Base-by-base conservation (phyloP, 2,888 invertebrate species). In the Ormyrus labotus region DNA sequence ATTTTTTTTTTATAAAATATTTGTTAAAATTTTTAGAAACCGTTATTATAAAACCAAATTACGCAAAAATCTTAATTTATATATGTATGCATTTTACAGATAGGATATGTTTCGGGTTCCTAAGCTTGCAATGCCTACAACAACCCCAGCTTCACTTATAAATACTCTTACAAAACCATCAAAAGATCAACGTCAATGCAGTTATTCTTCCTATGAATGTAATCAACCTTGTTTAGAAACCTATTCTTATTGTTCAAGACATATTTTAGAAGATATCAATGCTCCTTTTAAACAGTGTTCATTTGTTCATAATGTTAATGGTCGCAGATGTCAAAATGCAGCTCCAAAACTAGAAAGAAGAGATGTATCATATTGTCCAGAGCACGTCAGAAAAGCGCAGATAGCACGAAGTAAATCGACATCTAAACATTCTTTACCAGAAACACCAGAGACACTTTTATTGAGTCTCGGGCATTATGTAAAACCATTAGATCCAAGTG, bases 251-350 rank as follows among this genome's bases (percentile, higher is more conserved):
- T 98, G 98, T 88, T 92, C 94, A 5, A 93, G 95, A 5, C 98
- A 98, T 86, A 96, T 98, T 83, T 91, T 98, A 70, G 94, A 95
- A 85, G 98, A 98, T 89, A 93, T 95, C 6, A 93, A 92, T 10
- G 96, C 98, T 0, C 97, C 97, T 0, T 99, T 94, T 89, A 94
- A 94, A 82, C 96, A 95, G 84, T 99, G 98, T 88, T 92, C 93
- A 0, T 95, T 93, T 89, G 92, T 95, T 83, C 93, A 93, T 89
- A 85, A 93, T 50, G 93, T 93, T 72, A 95, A 94, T 82, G 95
- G 95, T 0, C 94, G 95, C 83, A 92, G 95, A 82, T 98, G 98
- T 88, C 91, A 93, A n/a, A 93, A 95, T 87, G 95, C 97, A 0
- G 96, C 96, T 2, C 95, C 95, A 0, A 94, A 94, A 88, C 91